Percentiles rank a stretch among this genome's conserved stretches.
Evolutionary conservation across 2,888 invertebrate genomes (phyloP).

Genomic region (Yponomeuta malinellus): DNA sequence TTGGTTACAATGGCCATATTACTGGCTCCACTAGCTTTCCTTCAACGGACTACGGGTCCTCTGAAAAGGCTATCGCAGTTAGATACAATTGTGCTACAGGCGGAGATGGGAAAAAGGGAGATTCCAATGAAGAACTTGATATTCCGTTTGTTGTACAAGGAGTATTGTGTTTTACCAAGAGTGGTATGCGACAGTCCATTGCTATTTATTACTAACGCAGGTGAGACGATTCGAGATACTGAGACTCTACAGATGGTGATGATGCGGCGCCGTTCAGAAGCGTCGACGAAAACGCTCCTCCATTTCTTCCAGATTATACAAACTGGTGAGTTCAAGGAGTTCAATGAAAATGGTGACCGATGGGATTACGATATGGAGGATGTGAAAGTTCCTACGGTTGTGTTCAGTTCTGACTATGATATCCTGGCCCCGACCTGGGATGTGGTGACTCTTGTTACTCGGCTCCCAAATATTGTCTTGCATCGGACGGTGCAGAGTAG

Average conservation of each 20-base stretch:
- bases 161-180: not conserved
- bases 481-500: conserved; percentile 30
- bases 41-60: conserved; percentile 39
- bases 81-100: not conserved
- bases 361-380: not conserved
- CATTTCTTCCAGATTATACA: conserved; percentile 43
- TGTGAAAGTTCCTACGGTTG: not conserved
- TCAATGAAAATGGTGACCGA: conserved; percentile 24
- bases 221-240: not conserved
- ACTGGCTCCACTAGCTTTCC: conserved; percentile 41
- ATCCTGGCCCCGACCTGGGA: not conserved
- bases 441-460: not conserved
- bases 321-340: conserved; percentile 38
- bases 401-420: not conserved
- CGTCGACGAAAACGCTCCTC: conserved; percentile 37
- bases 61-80: conserved; percentile 21
- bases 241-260: conserved; percentile 31
- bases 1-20: conserved; percentile 34
- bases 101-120: not conserved
- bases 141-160: not conserved
- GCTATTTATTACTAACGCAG: not conserved
- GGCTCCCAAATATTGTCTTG: not conserved
- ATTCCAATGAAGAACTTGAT: not conserved
- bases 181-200: not conserved
- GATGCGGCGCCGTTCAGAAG: conserved; percentile 29